Conservation (phyloP, 2,113 vertebrate species). For the Tetrao urogallus region DNA sequence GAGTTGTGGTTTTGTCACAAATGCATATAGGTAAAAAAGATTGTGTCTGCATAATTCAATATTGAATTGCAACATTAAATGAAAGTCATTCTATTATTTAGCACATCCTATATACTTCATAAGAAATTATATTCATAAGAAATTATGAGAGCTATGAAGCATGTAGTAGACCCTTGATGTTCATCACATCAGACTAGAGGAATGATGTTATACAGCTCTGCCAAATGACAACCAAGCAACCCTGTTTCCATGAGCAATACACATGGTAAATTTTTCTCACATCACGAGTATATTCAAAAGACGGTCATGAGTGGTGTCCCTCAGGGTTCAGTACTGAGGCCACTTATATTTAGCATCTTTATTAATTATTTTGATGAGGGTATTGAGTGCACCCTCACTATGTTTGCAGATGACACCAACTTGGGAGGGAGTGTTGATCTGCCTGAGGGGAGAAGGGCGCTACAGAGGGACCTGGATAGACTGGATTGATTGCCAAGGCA, state of each 20-base stretch:
- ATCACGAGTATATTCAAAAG: not conserved
- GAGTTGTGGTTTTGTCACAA: not conserved
- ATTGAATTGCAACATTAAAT: not conserved
- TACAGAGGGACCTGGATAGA: too few relatives aligned
- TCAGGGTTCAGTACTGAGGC: too few relatives aligned
- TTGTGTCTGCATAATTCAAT: not conserved
- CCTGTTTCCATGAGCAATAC: conserved; percentile 45
- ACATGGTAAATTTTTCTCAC: conserved; percentile 10
- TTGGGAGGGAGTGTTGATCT: too few relatives aligned
- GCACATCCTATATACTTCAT: not conserved
- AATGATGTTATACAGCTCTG: not conserved
- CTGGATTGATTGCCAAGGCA: too few relatives aligned
- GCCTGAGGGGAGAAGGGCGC: too few relatives aligned
- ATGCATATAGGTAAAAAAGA: not conserved
- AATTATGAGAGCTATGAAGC: not conserved
- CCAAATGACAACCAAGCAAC: conserved; percentile 12
- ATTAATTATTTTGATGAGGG: too few relatives aligned
- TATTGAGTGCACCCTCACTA: too few relatives aligned
- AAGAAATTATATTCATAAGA: conserved; percentile 21
- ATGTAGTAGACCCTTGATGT: not conserved
- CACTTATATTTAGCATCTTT: too few relatives aligned
- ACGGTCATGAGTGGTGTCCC: too few relatives aligned
- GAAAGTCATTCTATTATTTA: not conserved
- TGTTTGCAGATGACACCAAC: too few relatives aligned
- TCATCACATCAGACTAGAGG: conserved; percentile 17